Base-by-base conservation (phyloP, 1,140 invertebrate species). In the Neelides sp. region DNA sequence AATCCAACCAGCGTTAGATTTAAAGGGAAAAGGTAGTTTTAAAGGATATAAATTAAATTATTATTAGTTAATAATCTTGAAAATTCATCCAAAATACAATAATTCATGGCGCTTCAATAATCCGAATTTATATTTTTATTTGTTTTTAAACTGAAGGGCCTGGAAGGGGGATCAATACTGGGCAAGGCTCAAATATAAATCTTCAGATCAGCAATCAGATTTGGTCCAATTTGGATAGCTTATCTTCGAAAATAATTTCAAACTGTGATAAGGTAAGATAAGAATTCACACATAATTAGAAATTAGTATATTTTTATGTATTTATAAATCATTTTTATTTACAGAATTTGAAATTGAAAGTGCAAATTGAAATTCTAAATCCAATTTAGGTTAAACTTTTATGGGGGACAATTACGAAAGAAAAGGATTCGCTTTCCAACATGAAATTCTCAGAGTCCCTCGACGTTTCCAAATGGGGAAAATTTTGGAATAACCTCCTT, bases 401-500 rank as follows among this genome's bases (percentile, higher is more conserved):
- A n/a, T 51, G 44, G 42, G 45, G 47, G 20, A 35, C 45, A 1
- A 30, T 56, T n/a, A 40, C 26, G 43, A 46, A 17, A 34, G 48
- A 46, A 26, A 55, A 54, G 17, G 57, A 59, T 36, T 42, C 45
- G 0, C 30, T 24, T 2, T 56, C 57, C 1, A 59, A 54, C 22
- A 19, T 53, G 1, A 13, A 32, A 0, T 59, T 43, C 36, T 15
- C 36, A 8, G 26, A 39, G 2, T 59, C 56, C 46, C 39, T 49
- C 7, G 50, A 56, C 2, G 41, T 43, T 20, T 17, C 12, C 4
- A 52, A 34, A 12, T 60, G 43, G 47, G 48, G 39, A 37, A 57
- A 62, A 24, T 64, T 64, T 54, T 62, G 61, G 57, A 52, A 48
- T 41, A 44, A 48, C n/a, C 48, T 61, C 4, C 48, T 58, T 23